Evolutionary conservation across 64 coral and sea anemone genomes (phyloP), one percentile per base, ranked within the genome.

Genomic region (Montipora cactus): DNA sequence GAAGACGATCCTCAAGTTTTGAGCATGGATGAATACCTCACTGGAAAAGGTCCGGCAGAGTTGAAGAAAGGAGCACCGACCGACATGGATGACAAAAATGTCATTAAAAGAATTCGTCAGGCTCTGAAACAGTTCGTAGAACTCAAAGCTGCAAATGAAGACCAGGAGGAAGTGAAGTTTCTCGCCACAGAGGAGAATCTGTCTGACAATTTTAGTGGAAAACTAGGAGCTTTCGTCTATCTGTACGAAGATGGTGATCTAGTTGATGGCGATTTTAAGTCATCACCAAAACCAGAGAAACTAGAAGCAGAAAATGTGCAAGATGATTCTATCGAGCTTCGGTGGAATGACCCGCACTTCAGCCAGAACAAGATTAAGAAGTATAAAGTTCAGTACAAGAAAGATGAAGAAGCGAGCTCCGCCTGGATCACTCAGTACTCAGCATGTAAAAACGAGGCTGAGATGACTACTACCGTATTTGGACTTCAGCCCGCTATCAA

Each of bases 171-270:
- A 14, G 48, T 45, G 6, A 92, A 59, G 44, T 84, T 92, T 53
- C 19, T 92, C 44, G 80, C 70, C 21, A 92, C 90, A 76, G 90
- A 92, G 14, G 90, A 92, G 8, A 20, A 5, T n/a, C 10, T 92
- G 22, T 15, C 48, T 3, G 4, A 21, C 6, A 71, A 48, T 7
- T 49, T 7, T 46, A 59, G 25, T 45, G 90, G 20, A 83, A 76
- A 25, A 0, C 5, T 69, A 1, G 90, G 90, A 37, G 90, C 58
- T 21, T 92, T 92, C 47, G 10, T 88, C 15, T 74, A 88, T 20
- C 69, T 88, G 59, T 88, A 88, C 69, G 85, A 70, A 21, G 67
- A 88, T 4, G 69, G 62, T 18, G 62, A 75, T 25, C 62, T 88
- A 10, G 47, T 74, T 46, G 72, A 88, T 73, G 85, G 76, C 18